These are phyloP conservation scores for Paradisaea rubra DNA, from an alignment of 2,113 vertebrate species.

Conservation along the genomic window DNA sequence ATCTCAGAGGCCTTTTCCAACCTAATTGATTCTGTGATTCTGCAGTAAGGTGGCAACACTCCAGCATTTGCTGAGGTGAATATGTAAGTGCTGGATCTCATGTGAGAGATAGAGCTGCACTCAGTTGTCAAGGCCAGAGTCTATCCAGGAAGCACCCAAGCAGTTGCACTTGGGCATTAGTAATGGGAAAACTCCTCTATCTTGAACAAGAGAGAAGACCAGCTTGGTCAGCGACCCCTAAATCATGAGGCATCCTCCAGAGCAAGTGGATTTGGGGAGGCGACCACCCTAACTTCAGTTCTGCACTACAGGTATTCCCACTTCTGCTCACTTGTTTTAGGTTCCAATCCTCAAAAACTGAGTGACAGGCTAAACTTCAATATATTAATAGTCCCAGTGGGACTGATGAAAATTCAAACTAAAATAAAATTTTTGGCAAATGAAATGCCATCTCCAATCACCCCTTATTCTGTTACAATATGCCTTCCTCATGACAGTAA, in stretches of 20 bases:
- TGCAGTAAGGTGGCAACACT: not conserved
- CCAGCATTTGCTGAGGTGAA: not conserved
- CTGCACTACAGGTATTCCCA: not conserved
- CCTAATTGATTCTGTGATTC: not conserved
- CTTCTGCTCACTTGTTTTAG: not conserved
- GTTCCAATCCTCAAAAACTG: not conserved
- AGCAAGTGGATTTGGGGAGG: not conserved
- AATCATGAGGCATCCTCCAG: not conserved
- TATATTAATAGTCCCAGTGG: not conserved
- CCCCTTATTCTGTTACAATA: not conserved
- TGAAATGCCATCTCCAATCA: fast-evolving
- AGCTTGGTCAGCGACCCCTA: not conserved
- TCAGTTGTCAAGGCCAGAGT: not conserved
- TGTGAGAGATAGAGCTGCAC: not conserved
- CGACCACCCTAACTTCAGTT: not conserved
- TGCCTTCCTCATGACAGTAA: not conserved
- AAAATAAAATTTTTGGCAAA: not conserved
- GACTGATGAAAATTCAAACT: not conserved
- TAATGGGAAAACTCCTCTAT: not conserved
- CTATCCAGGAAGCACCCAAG: not conserved
- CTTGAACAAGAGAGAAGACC: not conserved
- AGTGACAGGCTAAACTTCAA: not conserved
- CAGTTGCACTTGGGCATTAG: not conserved
- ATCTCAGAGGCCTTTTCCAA: not conserved
- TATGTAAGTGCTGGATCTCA: not conserved